Evolutionary conservation across 2,888 invertebrate genomes (phyloP), one percentile per base, ranked within the genome.

Genomic region (Holacanthella duospinosa): DNA sequence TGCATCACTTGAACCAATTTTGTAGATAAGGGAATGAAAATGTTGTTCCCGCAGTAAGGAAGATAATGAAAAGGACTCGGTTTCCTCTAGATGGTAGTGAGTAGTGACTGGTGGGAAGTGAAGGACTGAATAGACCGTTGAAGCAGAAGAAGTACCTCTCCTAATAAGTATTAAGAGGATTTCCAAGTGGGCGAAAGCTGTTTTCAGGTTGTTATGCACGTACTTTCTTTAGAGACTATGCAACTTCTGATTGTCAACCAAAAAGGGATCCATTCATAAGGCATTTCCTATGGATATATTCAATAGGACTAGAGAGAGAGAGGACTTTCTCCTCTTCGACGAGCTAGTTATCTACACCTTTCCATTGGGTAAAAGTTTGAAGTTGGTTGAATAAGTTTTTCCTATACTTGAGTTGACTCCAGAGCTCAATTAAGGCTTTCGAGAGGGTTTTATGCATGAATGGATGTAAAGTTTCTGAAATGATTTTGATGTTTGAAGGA

Each of bases 371-470:
- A 21, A 48, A 48, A 48, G 48, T 48, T 48, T n/a, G 19, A 4
- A 48, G 48, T 21, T 21, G n/a, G 19, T 21, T 48, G 48, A 48
- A 48, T 48, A 48, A 21, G 57, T 12, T 29, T 57, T 29, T 29
- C 24, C 26, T 55, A 19, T 12, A 57, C 54, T 62, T 28, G 26
- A 54, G 62, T 59, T 58, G 59, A 62, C 59, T 63, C 63, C 43
- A 59, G 55, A 63, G 63, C 63, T 62, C 62, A 62, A 62, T 62
- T 62, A 62, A 62, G 36, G 59, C 62, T 62, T 62, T 62, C 62
- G 59, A 62, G 48, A 54, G 53, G 59, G 44, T 63, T 36, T 36
- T 36, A 64, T 64, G 64, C 64, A 64, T 64, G 64, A 64, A 53
- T 60, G 60, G 54, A 64, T 48, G 24, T 36, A 58, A 64, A 64